Conservation (phyloP, 2,888 invertebrate species). For the Troilus luridus region DNA sequence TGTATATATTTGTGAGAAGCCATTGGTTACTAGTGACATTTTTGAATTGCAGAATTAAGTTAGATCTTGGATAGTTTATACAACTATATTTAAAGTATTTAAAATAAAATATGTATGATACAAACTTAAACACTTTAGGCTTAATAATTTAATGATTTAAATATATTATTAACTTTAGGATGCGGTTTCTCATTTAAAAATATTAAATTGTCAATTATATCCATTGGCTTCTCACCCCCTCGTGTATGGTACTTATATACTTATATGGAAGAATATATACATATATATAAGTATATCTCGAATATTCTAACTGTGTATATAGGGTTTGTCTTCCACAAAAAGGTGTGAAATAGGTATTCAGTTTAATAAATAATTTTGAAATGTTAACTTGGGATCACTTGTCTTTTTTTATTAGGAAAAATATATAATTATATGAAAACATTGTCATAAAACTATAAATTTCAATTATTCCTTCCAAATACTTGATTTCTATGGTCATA, state of each 20-base stretch:
- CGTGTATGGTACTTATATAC: neutral
- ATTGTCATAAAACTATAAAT: slow-evolving; percentile 1
- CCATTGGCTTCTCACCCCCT: no score
- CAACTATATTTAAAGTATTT: no score
- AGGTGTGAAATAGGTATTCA: slow-evolving; percentile 56
- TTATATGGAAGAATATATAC: slow-evolving; percentile 47
- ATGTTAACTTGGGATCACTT: slow-evolving; percentile 54
- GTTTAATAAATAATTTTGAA: slow-evolving; percentile 50
- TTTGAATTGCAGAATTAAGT: no score
- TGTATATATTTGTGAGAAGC: neutral
- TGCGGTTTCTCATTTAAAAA: no score
- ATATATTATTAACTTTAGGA: no score
- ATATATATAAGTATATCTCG: slow-evolving; percentile 45
- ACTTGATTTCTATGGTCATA: neutral
- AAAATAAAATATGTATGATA: no score
- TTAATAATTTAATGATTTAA: no score
- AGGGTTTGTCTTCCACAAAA: slow-evolving; percentile 66
- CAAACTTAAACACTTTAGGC: no score
- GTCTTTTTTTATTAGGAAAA: slow-evolving; percentile 49
- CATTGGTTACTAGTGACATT: no score
- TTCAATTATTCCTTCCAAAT: slow-evolving; percentile 35
- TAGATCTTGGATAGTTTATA: no score
- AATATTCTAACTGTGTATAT: slow-evolving; percentile 64
- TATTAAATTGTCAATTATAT: no score
- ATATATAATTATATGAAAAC: neutral